Conservation (phyloP, 2,797 vertebrate genomes). For the Myotis findleyi region DNA sequence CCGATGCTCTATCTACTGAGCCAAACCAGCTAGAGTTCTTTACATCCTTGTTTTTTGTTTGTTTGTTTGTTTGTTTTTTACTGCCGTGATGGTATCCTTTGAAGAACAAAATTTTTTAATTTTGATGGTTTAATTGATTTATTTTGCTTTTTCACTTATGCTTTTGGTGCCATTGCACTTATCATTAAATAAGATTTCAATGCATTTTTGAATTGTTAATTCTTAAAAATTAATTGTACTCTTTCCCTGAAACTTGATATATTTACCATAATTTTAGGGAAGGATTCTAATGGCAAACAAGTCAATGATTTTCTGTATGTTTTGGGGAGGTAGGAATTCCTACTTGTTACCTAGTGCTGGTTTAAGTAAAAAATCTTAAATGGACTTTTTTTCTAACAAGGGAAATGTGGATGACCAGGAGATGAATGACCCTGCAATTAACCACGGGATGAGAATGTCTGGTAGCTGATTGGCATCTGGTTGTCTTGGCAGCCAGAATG, state of each 20-base stretch:
- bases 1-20: too few species aligned
- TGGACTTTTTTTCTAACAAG: constrained; percentile 27
- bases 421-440: constrained; percentile 5
- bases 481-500: not conserved
- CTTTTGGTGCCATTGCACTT: not conserved
- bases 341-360: not conserved
- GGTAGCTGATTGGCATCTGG: not conserved
- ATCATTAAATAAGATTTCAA: not conserved
- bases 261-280: not conserved
- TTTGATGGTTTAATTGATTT: not conserved
- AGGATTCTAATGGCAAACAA: not conserved
- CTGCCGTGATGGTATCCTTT: not conserved
- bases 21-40: too few species aligned
- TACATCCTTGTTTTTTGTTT: not conserved
- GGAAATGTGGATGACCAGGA: not conserved
- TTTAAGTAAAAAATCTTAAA: not conserved
- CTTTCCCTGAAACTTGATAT: not conserved
- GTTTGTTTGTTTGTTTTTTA: not conserved
- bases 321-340: not conserved
- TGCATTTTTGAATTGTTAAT: constrained; percentile 9
- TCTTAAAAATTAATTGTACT: not conserved
- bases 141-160: not conserved
- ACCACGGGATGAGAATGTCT: not conserved
- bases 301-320: not conserved
- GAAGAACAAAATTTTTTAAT: not conserved